Percentiles rank a stretch among this genome's conserved stretches.
These are phyloP conservation scores for Galendromus occidentalis DNA, from an alignment of 1,140 invertebrate species.

Conservation along the genomic window DNA sequence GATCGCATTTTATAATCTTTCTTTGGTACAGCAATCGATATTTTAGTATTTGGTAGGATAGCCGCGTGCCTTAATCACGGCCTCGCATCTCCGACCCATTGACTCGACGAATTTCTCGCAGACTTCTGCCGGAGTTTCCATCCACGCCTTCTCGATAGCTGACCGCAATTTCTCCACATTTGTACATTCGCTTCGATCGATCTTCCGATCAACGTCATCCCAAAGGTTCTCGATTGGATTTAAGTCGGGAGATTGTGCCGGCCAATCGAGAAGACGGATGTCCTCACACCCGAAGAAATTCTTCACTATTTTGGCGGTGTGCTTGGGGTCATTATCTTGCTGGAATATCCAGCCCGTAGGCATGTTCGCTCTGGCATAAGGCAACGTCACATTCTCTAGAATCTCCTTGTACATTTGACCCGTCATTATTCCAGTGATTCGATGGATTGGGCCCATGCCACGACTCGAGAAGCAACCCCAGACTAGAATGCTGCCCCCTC, in stretches of 20 bases:
- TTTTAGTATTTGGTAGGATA: too few relatives aligned
- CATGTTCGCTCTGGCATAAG: slow-evolving; percentile 18
- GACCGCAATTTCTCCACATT: neutral
- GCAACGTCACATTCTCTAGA: slow-evolving; percentile 18
- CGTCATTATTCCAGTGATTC: slow-evolving; percentile 11
- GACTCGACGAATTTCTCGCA: too few relatives aligned
- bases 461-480: slow-evolving; percentile 11
- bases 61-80: too few relatives aligned
- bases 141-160: too few relatives aligned
- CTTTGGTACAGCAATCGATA: too few relatives aligned
- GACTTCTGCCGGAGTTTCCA: too few relatives aligned
- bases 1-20: too few relatives aligned
- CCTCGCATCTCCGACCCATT: too few relatives aligned
- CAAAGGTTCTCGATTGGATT: slow-evolving; percentile 27
- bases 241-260: slow-evolving; percentile 25
- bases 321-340: slow-evolving; percentile 26
- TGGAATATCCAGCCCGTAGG: slow-evolving; percentile 18
- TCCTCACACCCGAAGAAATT: slow-evolving; percentile 16
- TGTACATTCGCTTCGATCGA: slow-evolving; percentile 13
- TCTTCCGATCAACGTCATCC: slow-evolving; percentile 20
- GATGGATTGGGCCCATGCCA: slow-evolving; percentile 5
- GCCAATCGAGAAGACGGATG: slow-evolving; percentile 18
- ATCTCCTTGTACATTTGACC: slow-evolving; percentile 1
- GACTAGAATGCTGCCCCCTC: slow-evolving; percentile 11
- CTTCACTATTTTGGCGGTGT: slow-evolving; percentile 19